A percentile compares a stretch with the other conserved stretches of the same genome.
Evolutionary conservation across 1,140 invertebrate species (phyloP).

Genomic region (Drosophila eugracilis): DNA sequence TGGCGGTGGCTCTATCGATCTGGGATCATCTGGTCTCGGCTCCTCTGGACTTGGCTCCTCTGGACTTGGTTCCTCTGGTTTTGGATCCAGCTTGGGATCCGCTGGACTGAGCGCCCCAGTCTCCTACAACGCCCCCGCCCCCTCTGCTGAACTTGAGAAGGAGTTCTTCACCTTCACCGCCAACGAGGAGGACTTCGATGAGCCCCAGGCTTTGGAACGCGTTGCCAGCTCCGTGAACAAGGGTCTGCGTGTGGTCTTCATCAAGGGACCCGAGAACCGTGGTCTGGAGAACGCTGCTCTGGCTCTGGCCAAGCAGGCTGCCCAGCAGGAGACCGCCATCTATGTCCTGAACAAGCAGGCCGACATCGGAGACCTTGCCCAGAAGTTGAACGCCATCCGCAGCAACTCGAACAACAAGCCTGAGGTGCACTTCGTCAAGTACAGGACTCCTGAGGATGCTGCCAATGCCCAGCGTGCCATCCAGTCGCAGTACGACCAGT

Average conservation of each 20-base stretch:
- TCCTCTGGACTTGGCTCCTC: conserved; percentile 28
- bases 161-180: conserved; percentile 74
- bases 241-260: conserved; percentile 77
- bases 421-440: conserved; percentile 75
- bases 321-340: conserved; percentile 76
- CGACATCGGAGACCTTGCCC: conserved; percentile 65
- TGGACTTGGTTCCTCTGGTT: conserved; percentile 37
- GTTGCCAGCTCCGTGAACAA: conserved; percentile 61
- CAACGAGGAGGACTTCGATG: conserved; percentile 70
- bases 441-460: conserved; percentile 71
- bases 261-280: conserved; percentile 78
- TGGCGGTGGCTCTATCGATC: conserved; percentile 25
- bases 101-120: conserved; percentile 50
- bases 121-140: conserved; percentile 61
- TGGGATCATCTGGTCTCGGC: conserved; percentile 25
- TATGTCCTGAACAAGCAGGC: conserved; percentile 75
- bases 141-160: conserved; percentile 62
- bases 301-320: conserved; percentile 75
- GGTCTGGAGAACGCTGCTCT: conserved; percentile 75
- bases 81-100: conserved; percentile 27
- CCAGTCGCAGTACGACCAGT: conserved; percentile 63
- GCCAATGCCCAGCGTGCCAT: conserved; percentile 72
- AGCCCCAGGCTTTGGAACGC: conserved; percentile 56
- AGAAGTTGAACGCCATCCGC: conserved; percentile 65
- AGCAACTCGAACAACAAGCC: conserved; percentile 73